Percentiles rank a stretch among this genome's conserved stretches.
Conservation (phyloP, 92 coral and sea anemone species). For the Umimayanthus chanpuru region DNA sequence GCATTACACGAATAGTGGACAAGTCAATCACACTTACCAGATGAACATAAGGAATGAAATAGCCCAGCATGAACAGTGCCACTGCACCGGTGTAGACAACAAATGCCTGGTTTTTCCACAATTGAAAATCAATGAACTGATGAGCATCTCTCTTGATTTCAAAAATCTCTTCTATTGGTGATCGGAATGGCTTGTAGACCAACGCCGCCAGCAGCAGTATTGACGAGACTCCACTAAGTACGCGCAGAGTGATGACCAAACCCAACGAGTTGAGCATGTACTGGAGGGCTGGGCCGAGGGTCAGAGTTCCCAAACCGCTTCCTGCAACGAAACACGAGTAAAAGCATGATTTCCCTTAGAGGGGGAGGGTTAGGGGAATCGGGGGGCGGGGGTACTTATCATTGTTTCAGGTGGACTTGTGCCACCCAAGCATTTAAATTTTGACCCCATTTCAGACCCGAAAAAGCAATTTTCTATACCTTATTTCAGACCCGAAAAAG, state of each 20-base stretch:
- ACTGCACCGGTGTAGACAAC: slow-evolving; percentile 79
- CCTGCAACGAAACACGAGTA: slow-evolving; percentile 49
- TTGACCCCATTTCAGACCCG: too few species aligned
- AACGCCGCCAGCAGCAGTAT: slow-evolving; percentile 66
- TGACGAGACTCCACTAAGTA: slow-evolving; percentile 69
- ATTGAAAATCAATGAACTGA: slow-evolving; percentile 62
- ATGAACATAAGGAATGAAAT: slow-evolving; percentile 90
- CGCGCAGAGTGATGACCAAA: slow-evolving; percentile 69
- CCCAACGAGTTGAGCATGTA: slow-evolving; percentile 70
- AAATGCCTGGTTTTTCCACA: slow-evolving; percentile 83
- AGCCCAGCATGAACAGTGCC: slow-evolving; percentile 89
- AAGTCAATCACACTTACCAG: slow-evolving; percentile 68
- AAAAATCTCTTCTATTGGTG: slow-evolving; percentile 71
- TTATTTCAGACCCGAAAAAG: too few species aligned
- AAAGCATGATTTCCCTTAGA: neutral
- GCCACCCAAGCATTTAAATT: too few species aligned
- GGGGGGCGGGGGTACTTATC: too few species aligned
- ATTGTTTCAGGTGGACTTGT: too few species aligned
- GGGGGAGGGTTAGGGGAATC: too few species aligned
- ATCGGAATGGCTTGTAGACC: slow-evolving; percentile 72
- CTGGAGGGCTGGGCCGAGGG: slow-evolving; percentile 89
- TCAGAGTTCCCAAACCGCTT: slow-evolving; percentile 91
- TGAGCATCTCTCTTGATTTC: slow-evolving; percentile 57
- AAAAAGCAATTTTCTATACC: too few species aligned
- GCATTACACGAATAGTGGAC: neutral